Conservation (phyloP, 2,113 vertebrate species). For the human region DNA sequence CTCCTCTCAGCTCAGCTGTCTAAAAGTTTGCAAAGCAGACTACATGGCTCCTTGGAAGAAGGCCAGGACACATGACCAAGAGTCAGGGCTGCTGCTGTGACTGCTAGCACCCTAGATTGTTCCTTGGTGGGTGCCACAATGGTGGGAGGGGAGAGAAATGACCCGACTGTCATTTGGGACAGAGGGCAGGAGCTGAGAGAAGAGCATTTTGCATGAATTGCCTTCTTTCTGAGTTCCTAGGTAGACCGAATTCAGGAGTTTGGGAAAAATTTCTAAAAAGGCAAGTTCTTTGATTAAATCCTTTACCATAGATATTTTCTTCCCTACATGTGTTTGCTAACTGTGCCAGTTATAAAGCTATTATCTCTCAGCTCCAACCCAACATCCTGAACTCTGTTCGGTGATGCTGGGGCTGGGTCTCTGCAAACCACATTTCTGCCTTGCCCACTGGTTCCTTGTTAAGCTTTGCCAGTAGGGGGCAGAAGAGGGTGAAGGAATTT, state of each 20-base stretch:
- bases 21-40: constrained; percentile 56
- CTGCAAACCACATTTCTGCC: not conserved
- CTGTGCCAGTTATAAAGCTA: not conserved
- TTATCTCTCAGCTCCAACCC: not conserved
- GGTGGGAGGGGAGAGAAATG: not conserved
- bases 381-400: not conserved
- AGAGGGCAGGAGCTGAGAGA: not conserved
- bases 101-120: not conserved
- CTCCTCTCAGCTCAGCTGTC: constrained; percentile 42
- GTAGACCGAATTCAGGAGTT: not conserved
- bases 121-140: not conserved
- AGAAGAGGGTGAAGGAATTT: not conserved
- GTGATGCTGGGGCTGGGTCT: not conserved
- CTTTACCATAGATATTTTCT: not conserved
- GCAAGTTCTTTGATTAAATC: not conserved
- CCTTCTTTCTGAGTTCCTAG: not conserved
- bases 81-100: not conserved
- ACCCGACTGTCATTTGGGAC: not conserved
- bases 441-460: not conserved
- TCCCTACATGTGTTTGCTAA: not conserved
- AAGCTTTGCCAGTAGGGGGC: not conserved
- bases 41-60: not conserved
- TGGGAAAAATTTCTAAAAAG: not conserved
- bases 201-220: not conserved
- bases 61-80: not conserved